A percentile compares a stretch with the other conserved stretches of the same genome.
Conservation (phyloP, 2,888 invertebrate genomes). For the Mongoloraphidia duomilia region DNA sequence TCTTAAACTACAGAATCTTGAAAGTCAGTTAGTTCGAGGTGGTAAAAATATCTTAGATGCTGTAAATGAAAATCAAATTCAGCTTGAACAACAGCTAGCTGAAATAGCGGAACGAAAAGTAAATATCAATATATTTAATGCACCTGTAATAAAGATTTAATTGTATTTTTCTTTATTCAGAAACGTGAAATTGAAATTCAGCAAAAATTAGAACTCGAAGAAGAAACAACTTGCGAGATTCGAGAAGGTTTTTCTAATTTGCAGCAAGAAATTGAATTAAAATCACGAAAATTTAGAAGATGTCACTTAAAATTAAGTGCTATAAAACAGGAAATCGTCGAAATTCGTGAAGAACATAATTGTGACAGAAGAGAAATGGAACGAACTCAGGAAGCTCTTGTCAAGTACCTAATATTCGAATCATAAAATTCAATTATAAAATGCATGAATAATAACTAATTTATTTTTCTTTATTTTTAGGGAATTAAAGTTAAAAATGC, state of each 20-base stretch:
- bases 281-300: conserved; percentile 85
- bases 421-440: not conserved
- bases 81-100: conserved; percentile 66
- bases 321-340: conserved; percentile 62
- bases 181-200: conserved; percentile 78
- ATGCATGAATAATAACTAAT: not conserved
- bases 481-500: conserved; percentile 76
- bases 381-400: conserved; percentile 78
- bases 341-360: conserved; percentile 77
- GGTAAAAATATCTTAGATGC: conserved; percentile 91
- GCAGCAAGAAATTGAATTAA: conserved; percentile 94
- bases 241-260: conserved; percentile 81
- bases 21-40: conserved; percentile 87
- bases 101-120: conserved; percentile 85
- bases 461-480: conserved; percentile 24
- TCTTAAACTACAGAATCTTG: conserved; percentile 66
- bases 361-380: conserved; percentile 85
- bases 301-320: conserved; percentile 69
- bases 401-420: conserved; percentile 36
- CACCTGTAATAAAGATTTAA: not conserved
- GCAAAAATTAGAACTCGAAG: conserved; percentile 84
- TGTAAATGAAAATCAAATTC: conserved; percentile 84
- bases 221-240: conserved; percentile 82
- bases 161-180: conserved; percentile 14
- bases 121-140: conserved; percentile 6